Base-by-base conservation (phyloP, 64 coral and sea anemone genomes). In the Platygyra sinensis region DNA sequence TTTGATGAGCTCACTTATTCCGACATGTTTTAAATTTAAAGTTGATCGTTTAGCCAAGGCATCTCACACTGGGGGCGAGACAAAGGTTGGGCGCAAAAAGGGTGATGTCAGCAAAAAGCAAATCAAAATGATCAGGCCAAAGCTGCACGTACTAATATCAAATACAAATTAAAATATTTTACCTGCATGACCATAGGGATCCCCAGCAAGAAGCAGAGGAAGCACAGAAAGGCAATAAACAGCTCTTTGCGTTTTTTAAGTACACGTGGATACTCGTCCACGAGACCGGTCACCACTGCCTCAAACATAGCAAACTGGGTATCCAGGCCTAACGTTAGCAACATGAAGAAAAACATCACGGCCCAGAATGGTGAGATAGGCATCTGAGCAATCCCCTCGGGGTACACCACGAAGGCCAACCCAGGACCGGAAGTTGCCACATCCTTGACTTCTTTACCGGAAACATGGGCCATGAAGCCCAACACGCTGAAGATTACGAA, bases 281-380 rank as follows among this genome's bases (percentile, higher is more conserved):
- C 97, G 18, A 99, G 73, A 1, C 97, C 97, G 1, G 97, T 99
- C 4, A 94, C 93, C 4, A 99, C 97, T 10, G 97, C 97, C 80
- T 99, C 97, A 79, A 99, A 91, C 97, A 99, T 99, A 49, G 97
- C 97, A 52, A 99, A 99, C 94, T 99, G 97, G 4, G 97, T 99
- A 83, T 99, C 97, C 10, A 99, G 89, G 9, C 97, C 97, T 76
- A 99, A 52, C 1, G 97, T 99, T 5, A 99, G 54, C 80, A 99
- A 52, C 97, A 99, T 99, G 93, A 99, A 99, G 63, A 99, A 99
- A 73, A 99, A 99, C 60, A 89, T 79, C 33, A 99, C 87, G 6
- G 97, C 64, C 97, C 97, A 99, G 50, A 99, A 89, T 0, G 97
- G 97, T 5, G 97, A 99, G 71, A 99, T 96, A 1, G 97, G 97